A percentile compares a stretch with the other conserved stretches of the same genome.
Evolutionary conservation across 2,888 invertebrate species (phyloP).

Genomic region (Synanthedon formicaeformis): DNA sequence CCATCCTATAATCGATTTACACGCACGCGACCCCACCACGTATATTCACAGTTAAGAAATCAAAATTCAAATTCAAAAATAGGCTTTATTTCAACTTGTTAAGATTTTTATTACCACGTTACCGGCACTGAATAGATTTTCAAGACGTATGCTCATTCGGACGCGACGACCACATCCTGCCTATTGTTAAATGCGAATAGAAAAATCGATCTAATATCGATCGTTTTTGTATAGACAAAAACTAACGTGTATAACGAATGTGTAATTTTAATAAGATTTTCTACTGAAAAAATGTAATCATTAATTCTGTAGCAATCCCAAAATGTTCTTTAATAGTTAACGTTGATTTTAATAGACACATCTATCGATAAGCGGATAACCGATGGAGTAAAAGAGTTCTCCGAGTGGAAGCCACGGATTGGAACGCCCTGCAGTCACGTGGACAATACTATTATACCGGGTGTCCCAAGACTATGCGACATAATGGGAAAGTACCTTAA

Average conservation of each 20-base stretch:
- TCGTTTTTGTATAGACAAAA: constrained; percentile 15
- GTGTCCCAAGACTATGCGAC: too few species aligned
- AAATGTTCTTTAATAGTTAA: too few species aligned
- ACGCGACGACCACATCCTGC: constrained; percentile 46
- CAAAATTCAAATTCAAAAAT: background rate
- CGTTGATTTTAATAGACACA: too few species aligned
- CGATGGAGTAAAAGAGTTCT: too few species aligned
- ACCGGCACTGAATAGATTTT: background rate
- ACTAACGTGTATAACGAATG: constrained; percentile 11
- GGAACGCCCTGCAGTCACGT: too few species aligned
- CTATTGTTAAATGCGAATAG: constrained; percentile 38
- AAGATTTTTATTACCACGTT: background rate
- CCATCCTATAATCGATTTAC: constrained; percentile 45
- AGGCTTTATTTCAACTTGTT: constrained; percentile 1
- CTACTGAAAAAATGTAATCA: too few species aligned
- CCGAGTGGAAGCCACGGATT: too few species aligned
- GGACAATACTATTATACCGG: too few species aligned
- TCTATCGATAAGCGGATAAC: too few species aligned
- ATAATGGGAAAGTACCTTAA: too few species aligned
- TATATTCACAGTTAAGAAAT: background rate
- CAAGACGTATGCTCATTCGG: constrained; percentile 32
- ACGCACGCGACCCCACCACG: constrained; percentile 38
- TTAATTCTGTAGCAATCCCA: too few species aligned
- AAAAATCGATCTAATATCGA: constrained; percentile 24
- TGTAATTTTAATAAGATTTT: too few species aligned